Evolutionary conservation across 1,140 invertebrate species (phyloP).

Genomic region (Diachasmimorpha longicaudata): DNA sequence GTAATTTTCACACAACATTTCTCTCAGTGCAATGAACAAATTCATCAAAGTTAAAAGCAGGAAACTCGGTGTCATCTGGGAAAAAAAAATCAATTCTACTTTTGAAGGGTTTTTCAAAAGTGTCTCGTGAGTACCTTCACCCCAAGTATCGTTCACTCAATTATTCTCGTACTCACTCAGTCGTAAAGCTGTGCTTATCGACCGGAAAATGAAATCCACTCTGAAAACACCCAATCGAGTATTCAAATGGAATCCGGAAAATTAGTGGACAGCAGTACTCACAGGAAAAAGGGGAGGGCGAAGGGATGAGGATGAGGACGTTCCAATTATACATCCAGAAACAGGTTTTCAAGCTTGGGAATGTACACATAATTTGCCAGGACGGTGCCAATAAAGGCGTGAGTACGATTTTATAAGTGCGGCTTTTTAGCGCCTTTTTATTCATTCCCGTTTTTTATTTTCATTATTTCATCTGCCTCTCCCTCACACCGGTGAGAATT

Average conservation of each 20-base stretch:
- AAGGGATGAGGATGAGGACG: conserved; percentile 31
- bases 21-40: too few relatives aligned
- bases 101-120: too few relatives aligned
- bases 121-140: too few relatives aligned
- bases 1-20: too few relatives aligned
- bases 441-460: neutral
- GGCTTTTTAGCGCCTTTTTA: conserved; percentile 54
- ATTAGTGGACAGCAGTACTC: neutral
- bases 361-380: conserved; percentile 58
- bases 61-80: too few relatives aligned
- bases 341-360: conserved; percentile 50
- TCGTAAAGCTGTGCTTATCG: neutral
- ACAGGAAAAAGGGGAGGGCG: conserved; percentile 16
- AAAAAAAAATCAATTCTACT: too few relatives aligned
- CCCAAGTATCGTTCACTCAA: too few relatives aligned
- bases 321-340: conserved; percentile 57
- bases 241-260: neutral
- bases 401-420: conserved; percentile 57
- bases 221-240: neutral
- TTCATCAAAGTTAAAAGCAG: too few relatives aligned
- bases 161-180: conserved; percentile 11
- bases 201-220: neutral
- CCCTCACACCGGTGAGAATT: neutral
- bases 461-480: neutral
- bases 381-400: conserved; percentile 52